phyloP scores from a whole-genome alignment of 2,113 vertebrate species.

The Ammodytes marinus region DNA sequence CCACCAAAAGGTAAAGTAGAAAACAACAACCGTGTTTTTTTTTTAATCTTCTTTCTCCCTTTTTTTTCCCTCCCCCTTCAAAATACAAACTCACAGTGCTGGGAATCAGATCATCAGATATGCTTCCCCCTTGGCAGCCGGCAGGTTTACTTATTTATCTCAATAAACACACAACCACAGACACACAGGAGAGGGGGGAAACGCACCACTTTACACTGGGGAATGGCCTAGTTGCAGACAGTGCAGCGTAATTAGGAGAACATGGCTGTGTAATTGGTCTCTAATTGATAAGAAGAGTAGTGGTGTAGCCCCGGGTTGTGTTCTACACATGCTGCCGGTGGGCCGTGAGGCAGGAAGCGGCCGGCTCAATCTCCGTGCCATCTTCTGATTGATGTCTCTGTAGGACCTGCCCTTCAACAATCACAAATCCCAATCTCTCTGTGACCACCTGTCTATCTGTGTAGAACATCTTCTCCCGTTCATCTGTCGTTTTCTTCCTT shows the following conservation, averaged over 20 bases:
- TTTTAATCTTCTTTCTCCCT: neutral
- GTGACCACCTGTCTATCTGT: conserved; percentile 62
- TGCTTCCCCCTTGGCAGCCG: conserved; percentile 57
- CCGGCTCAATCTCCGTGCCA: conserved; percentile 42
- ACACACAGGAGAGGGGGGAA: conserved; percentile 26
- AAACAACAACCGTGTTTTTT: conserved; percentile 43
- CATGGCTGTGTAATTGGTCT: conserved; percentile 75
- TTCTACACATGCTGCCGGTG: conserved; percentile 50
- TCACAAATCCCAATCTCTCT: conserved; percentile 49
- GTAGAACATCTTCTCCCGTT: conserved; percentile 62
- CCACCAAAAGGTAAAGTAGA: conserved; percentile 79
- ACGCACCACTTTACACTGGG: conserved; percentile 48
- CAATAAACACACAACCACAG: conserved; percentile 54
- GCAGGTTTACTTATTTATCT: conserved; percentile 76
- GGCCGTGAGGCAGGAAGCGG: conserved; percentile 46
- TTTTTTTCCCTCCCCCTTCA: neutral
- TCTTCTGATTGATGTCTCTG: conserved; percentile 75
- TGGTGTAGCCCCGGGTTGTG: conserved; percentile 56
- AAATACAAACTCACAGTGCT: conserved; percentile 51
- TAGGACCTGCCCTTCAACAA: conserved; percentile 74
- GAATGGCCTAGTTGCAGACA: conserved; percentile 28
- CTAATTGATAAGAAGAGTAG: conserved; percentile 78
- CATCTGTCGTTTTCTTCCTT: conserved; percentile 64
- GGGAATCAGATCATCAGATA: conserved; percentile 72
- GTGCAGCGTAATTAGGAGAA: conserved; percentile 74